Evolutionary conservation across 2,888 invertebrate genomes (phyloP).

Genomic region (Iphiclides podalirius): DNA sequence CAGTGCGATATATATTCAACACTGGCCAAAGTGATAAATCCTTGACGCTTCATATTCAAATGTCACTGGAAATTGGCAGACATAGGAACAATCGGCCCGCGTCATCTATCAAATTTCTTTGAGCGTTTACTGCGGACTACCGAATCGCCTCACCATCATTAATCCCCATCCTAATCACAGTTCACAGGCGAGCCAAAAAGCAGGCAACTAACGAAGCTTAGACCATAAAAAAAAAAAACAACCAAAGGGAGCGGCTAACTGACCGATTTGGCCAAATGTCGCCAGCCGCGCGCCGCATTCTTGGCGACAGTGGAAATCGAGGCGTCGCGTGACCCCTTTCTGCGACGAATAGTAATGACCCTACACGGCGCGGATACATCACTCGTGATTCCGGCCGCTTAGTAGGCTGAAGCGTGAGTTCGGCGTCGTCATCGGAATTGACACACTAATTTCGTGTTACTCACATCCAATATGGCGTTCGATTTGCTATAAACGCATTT

Average conservation of each 20-base stretch:
- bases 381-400: conserved; percentile 33
- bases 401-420: conserved; percentile 37
- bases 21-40: too few species aligned
- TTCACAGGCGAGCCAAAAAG: too few species aligned
- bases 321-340: conserved; percentile 59
- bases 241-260: conserved; percentile 30
- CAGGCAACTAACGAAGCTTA: too few species aligned
- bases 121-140: too few species aligned
- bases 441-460: conserved; percentile 24
- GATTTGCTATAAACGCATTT: conserved; percentile 2
- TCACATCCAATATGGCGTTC: conserved; percentile 16
- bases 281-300: conserved; percentile 41
- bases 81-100: too few species aligned
- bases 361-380: conserved; percentile 46
- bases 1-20: too few species aligned
- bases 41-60: too few species aligned
- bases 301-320: conserved; percentile 50
- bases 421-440: conserved; percentile 38
- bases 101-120: too few species aligned
- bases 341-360: conserved; percentile 70
- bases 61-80: too few species aligned
- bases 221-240: too few species aligned
- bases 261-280: conserved; percentile 43
- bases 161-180: too few species aligned
- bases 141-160: too few species aligned